Evolutionary conservation across 2,797 vertebrate species (phyloP).

Genomic region (Balearica regulorum): DNA sequence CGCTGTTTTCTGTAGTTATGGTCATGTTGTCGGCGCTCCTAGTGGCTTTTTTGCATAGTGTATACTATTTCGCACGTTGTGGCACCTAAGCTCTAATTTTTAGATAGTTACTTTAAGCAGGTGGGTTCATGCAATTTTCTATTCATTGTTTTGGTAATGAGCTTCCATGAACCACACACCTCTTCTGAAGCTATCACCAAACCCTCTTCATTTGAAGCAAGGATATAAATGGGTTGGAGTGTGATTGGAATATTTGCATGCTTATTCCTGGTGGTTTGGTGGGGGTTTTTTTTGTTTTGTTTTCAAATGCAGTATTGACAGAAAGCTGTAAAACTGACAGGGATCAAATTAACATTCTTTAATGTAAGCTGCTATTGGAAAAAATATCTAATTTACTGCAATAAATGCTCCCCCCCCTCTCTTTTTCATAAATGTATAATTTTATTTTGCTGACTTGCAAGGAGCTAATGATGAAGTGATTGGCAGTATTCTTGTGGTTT

Average conservation of each 20-base stretch:
- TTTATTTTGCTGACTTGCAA: background rate
- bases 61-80: background rate
- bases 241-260: background rate
- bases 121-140: background rate
- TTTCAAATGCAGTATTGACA: background rate
- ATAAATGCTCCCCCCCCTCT: background rate
- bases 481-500: conserved; percentile 33
- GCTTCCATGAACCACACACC: background rate
- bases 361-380: background rate
- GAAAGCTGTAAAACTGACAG: background rate
- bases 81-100: background rate
- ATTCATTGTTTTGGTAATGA: background rate
- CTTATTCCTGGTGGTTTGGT: no score
- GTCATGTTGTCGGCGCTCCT: background rate
- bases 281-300: background rate
- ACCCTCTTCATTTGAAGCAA: background rate
- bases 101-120: background rate
- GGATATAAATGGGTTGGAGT: background rate
- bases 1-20: background rate
- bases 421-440: background rate
- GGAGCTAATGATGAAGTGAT: background rate
- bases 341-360: conserved; percentile 47
- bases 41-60: background rate
- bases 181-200: background rate
- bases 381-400: conserved; percentile 26